These are phyloP conservation scores for Sturnira hondurensis DNA, from an alignment of 2,113 vertebrate species.

Conservation along the genomic window DNA sequence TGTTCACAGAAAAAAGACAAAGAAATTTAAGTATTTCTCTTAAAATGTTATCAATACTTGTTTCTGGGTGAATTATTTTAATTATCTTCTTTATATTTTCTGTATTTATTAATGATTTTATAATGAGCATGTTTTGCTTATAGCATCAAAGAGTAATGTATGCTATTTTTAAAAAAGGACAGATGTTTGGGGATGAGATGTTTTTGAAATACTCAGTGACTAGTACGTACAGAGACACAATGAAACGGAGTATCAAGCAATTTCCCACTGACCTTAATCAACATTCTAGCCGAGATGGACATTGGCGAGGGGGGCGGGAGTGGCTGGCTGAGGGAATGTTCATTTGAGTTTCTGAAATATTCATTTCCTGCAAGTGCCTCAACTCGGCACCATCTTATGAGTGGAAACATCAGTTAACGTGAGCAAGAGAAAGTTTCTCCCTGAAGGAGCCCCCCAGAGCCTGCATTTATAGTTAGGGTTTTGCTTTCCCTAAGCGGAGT, in stretches of 20 bases:
- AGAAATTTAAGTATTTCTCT: not conserved
- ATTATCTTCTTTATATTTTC: not conserved
- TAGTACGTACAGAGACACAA: not conserved
- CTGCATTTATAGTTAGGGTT: not conserved
- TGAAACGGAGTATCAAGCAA: not conserved
- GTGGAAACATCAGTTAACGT: not conserved
- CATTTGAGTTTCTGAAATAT: not conserved
- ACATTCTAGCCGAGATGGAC: not conserved
- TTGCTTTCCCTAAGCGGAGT: not conserved
- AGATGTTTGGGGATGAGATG: not conserved
- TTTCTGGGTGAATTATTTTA: not conserved
- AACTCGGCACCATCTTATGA: not conserved
- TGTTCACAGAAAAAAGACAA: not conserved
- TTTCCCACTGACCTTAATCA: constrained; percentile 22
- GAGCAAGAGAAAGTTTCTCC: not conserved
- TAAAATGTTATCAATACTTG: not conserved
- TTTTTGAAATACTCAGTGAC: constrained; percentile 18
- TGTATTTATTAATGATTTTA: not conserved
- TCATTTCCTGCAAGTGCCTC: not conserved
- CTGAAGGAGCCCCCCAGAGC: not conserved
- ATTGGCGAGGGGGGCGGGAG: not conserved
- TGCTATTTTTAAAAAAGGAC: constrained; percentile 31
- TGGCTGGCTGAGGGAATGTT: not conserved
- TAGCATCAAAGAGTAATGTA: not conserved
- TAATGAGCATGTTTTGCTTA: not conserved